Evolutionary conservation across 1,140 invertebrate species (phyloP).

Genomic region (Meloidogyne floridensis): DNA sequence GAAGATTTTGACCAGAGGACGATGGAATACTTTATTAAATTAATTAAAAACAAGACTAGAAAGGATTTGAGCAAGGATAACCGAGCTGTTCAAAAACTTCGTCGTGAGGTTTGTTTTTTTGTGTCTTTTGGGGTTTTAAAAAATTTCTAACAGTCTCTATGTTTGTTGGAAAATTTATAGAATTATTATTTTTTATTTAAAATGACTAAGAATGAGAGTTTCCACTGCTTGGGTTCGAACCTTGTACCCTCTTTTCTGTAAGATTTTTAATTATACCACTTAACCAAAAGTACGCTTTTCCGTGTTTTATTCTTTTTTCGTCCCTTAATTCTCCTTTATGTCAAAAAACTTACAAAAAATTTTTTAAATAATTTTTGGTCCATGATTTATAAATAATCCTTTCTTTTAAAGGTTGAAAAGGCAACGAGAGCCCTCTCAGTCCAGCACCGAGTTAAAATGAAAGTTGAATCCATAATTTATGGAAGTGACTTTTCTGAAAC

Average conservation of each 20-base stretch:
- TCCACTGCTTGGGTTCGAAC: neutral
- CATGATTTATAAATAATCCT: too few relatives aligned
- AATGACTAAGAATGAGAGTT: too few relatives aligned
- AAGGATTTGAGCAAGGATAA: conserved; percentile 71
- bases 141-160: neutral
- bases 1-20: conserved; percentile 72
- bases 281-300: neutral
- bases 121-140: neutral
- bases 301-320: neutral
- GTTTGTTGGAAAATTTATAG: too few relatives aligned
- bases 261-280: neutral
- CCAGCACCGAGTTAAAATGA: conserved; percentile 81
- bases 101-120: conserved; percentile 67
- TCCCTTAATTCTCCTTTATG: too few relatives aligned
- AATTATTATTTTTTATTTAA: too few relatives aligned
- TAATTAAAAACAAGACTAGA: conserved; percentile 72
- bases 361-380: too few relatives aligned
- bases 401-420: conserved; percentile 66
- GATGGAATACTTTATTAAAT: conserved; percentile 72
- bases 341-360: too few relatives aligned
- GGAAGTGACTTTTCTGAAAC: conserved; percentile 99
- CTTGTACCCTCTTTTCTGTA: neutral
- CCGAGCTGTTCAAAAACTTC: conserved; percentile 70
- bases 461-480: conserved; percentile 98
- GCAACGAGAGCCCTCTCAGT: conserved; percentile 83